Base-by-base conservation (phyloP, 2,797 vertebrate species). In the Labroides dimidiatus region DNA sequence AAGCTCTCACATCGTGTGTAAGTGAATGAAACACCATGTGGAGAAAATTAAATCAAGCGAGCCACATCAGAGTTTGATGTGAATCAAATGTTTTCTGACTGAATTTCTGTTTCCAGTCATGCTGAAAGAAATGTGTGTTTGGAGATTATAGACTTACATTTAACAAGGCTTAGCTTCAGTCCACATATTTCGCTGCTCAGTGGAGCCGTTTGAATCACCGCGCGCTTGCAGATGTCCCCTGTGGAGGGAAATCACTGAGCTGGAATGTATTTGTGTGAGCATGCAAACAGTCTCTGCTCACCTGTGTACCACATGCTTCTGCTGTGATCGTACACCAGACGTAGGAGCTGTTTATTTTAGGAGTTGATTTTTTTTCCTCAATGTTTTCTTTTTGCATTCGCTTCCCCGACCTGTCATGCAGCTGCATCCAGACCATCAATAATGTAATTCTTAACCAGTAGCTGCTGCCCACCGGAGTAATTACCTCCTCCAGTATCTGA, bases 401-500 rank as follows among this genome's bases (percentile, higher is more conserved):
- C 42, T 63, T 49, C 54, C 30, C 51, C 2, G 11, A 49, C 50
- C 54, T 69, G 39, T 64, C 80, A 63, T 64, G 60, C 71, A 48
- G 66, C 67, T 74, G 74, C 79, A 78, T 85, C 59, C 59, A 59
- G 39, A 54, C 50, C 17, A 90, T 93, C 92, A 71, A 92, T 93
- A 90, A 91, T 83, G 85, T 78, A 41, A 87, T 91, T 90, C 89
- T 86, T 89, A 87, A 92, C 82, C 84, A 87, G 85, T 10, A 50
- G 71, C 68, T 80, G 70, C 70, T 78, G 67, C 55, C 49, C 21
- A 9, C 80, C 60, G 65, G 71, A 89, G 88, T 92, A 91, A 93
- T 92, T 90, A 89, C 88, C 83, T 83, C 80, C 83, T 89, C 85
- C 80, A 87, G 90, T 92, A 92, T 90, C 88, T 68, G 86, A 89